Conservation (phyloP, 2,797 vertebrate genomes). For the Pteropus rufus region DNA sequence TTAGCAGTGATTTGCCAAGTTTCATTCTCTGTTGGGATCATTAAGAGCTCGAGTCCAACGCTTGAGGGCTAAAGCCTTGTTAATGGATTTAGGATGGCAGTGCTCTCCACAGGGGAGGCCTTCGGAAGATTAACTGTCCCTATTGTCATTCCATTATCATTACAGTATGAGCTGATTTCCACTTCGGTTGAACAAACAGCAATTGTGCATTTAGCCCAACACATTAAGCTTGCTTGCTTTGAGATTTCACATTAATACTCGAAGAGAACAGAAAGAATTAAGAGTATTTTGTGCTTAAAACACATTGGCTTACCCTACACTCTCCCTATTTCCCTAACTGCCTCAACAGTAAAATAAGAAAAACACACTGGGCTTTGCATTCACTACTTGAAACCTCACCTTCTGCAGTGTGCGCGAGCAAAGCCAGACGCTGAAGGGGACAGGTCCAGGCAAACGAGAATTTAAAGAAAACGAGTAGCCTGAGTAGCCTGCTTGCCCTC, state of each 20-base stretch:
- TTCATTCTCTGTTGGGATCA: not conserved
- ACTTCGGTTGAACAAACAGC: not conserved
- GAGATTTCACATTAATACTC: not conserved
- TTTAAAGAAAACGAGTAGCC: not conserved
- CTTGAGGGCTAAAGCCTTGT: not conserved
- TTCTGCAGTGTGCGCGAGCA: not conserved
- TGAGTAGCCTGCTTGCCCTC: not conserved
- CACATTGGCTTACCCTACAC: not conserved
- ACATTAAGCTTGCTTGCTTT: not conserved
- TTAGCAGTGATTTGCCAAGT: not conserved
- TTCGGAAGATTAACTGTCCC: not conserved
- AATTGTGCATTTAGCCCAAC: not conserved
- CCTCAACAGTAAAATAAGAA: not conserved
- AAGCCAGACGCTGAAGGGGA: not conserved
- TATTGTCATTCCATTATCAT: not conserved
- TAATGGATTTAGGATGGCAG: not conserved
- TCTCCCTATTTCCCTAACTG: not conserved
- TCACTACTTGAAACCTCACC: not conserved
- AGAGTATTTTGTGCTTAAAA: not conserved
- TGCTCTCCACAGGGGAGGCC: not conserved
- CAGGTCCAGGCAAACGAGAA: not conserved
- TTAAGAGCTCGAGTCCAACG: not conserved
- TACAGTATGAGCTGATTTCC: not conserved
- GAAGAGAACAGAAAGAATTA: not conserved
- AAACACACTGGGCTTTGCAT: not conserved